phyloP scores from a whole-genome alignment of 2,888 invertebrate species.

The Sesamia inferens region DNA sequence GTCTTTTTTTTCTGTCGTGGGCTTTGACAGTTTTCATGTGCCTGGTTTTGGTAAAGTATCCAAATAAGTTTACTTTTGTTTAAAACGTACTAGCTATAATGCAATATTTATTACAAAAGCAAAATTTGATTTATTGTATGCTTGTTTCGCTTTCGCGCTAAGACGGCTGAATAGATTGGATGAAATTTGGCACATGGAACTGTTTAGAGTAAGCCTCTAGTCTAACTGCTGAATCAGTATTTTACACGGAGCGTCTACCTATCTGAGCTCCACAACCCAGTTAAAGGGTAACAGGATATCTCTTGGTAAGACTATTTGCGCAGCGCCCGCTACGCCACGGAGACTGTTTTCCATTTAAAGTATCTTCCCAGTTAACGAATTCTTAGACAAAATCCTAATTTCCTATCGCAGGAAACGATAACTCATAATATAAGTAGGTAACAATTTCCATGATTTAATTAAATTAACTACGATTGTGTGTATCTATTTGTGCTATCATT shows the following conservation, averaged over 20 bases:
- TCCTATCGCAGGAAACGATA: slow-evolving; percentile 17
- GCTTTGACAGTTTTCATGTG: slow-evolving; percentile 14
- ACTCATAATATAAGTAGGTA: slow-evolving; percentile 15
- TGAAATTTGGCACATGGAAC: background rate
- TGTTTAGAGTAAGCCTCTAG: too few relatives aligned
- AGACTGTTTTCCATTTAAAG: too few relatives aligned
- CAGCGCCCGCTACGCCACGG: too few relatives aligned
- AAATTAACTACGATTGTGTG: slow-evolving; percentile 3
- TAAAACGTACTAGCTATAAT: background rate
- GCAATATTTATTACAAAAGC: background rate
- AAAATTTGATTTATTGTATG: background rate
- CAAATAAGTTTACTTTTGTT: background rate
- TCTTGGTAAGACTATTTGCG: too few relatives aligned
- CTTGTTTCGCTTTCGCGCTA: background rate
- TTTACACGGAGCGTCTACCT: too few relatives aligned
- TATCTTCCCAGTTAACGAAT: too few relatives aligned
- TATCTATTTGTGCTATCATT: background rate
- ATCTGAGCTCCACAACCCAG: too few relatives aligned
- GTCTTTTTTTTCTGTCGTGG: slow-evolving; percentile 47
- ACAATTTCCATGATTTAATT: slow-evolving; percentile 9
- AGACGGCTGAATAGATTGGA: background rate
- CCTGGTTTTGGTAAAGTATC: background rate
- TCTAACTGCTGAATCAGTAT: too few relatives aligned
- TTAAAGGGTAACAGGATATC: too few relatives aligned
- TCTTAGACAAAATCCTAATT: background rate